phyloP scores from a whole-genome alignment of 1,140 invertebrate species.

The Papilio glaucus region DNA sequence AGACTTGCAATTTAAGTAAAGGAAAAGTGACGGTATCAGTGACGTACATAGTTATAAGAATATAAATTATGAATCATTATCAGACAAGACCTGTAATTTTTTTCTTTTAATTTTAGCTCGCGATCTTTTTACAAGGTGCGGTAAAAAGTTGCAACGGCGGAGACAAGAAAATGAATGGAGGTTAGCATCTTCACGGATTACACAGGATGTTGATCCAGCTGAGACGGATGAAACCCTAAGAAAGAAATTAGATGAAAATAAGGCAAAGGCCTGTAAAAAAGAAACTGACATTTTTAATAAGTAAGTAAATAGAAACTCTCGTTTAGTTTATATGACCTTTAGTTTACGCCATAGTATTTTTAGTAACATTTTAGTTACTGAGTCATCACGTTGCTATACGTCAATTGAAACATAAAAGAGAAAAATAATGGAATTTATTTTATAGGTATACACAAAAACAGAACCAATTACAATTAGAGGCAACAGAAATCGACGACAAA shows the following conservation, averaged over 20 bases:
- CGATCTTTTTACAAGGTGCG: constrained; percentile 73
- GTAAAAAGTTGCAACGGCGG: constrained; percentile 76
- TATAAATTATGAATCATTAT: no score
- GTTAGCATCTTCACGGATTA: constrained; percentile 64
- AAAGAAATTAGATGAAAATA: constrained; percentile 63
- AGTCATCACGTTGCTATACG: no score
- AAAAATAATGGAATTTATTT: constrained; percentile 2
- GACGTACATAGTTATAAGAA: no score
- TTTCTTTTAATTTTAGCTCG: constrained; percentile 58
- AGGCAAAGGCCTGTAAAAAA: constrained; percentile 55
- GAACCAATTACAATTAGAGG: constrained; percentile 70
- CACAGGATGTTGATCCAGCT: constrained; percentile 60
- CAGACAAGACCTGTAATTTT: no score
- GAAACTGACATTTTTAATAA: constrained; percentile 71
- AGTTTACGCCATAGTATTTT: no score
- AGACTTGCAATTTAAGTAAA: no score
- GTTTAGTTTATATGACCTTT: background rate
- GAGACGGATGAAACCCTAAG: constrained; percentile 59
- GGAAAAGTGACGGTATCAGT: no score
- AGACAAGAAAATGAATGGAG: constrained; percentile 80
- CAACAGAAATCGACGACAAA: constrained; percentile 73
- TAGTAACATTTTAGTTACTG: no score
- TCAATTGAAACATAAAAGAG: no score
- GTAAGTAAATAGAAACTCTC: constrained; percentile 46
- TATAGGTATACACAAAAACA: constrained; percentile 72